Evolutionary conservation across 2,113 vertebrate species (phyloP).

Genomic region (Budorcas taxicolor): DNA sequence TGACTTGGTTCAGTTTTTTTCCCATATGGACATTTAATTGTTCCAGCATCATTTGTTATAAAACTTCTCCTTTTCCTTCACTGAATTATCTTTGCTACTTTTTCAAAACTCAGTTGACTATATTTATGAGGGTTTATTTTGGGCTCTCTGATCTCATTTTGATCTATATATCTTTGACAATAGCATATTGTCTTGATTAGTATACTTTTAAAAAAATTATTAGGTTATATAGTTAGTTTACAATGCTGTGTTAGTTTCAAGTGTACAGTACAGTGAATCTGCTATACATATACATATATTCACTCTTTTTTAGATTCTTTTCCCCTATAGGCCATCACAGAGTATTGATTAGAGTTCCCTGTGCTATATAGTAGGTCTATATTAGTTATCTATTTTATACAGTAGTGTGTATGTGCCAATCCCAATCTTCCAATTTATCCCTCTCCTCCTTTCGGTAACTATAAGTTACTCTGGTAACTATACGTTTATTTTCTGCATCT

Average conservation of each 20-base stretch:
- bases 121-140: neutral
- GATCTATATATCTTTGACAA: neutral
- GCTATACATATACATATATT: neutral
- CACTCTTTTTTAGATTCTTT: neutral
- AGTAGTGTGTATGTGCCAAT: neutral
- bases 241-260: neutral
- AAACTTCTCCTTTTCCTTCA: neutral
- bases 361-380: neutral
- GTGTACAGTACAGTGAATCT: neutral
- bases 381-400: neutral
- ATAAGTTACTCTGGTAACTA: neutral
- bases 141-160: neutral
- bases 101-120: neutral
- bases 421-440: neutral
- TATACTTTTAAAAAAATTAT: neutral
- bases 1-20: neutral
- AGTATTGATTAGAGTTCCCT: neutral
- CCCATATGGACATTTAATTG: neutral
- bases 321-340: neutral
- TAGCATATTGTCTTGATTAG: neutral
- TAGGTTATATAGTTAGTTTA: neutral
- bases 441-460: neutral
- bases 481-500: neutral
- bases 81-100: neutral
- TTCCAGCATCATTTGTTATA: neutral